phyloP scores from a whole-genome alignment of 2,888 invertebrate genomes.

The Notodonta dromedarius region DNA sequence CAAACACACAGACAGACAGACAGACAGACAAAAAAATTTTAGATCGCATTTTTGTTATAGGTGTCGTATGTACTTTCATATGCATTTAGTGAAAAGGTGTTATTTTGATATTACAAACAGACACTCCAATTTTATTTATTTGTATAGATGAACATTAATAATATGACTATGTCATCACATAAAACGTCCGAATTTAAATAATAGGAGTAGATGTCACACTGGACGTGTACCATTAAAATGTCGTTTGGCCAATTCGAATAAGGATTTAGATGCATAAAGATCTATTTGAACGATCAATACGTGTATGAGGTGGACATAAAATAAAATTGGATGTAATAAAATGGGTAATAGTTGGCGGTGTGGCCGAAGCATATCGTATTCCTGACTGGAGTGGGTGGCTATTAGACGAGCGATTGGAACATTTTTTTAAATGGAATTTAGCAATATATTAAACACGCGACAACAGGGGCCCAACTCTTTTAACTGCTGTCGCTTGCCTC shows the following conservation, averaged over 20 bases:
- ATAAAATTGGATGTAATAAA: slow-evolving; percentile 78
- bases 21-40: too few relatives aligned
- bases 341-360: slow-evolving; percentile 63
- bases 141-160: too few relatives aligned
- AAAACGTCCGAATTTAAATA: slow-evolving; percentile 40
- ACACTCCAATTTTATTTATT: too few relatives aligned
- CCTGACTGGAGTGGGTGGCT: slow-evolving; percentile 49
- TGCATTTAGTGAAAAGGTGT: too few relatives aligned
- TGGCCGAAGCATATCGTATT: slow-evolving; percentile 61
- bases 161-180: slow-evolving; percentile 27
- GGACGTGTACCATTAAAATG: slow-evolving; percentile 48
- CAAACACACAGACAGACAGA: too few relatives aligned
- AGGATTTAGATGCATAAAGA: slow-evolving; percentile 65
- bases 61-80: too few relatives aligned
- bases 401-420: slow-evolving; percentile 25
- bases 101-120: too few relatives aligned
- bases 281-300: slow-evolving; percentile 60
- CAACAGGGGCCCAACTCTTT: too few relatives aligned
- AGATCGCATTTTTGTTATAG: too few relatives aligned
- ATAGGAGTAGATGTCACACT: slow-evolving; percentile 28
- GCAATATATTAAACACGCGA: too few relatives aligned
- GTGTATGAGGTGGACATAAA: slow-evolving; percentile 65
- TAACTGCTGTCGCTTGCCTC: too few relatives aligned
- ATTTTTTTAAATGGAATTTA: not conserved
- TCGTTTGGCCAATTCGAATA: slow-evolving; percentile 55